A percentile compares a stretch with the other conserved stretches of the same genome.
Conservation (phyloP, 2,888 invertebrate species). For the Malacosoma neustria region DNA sequence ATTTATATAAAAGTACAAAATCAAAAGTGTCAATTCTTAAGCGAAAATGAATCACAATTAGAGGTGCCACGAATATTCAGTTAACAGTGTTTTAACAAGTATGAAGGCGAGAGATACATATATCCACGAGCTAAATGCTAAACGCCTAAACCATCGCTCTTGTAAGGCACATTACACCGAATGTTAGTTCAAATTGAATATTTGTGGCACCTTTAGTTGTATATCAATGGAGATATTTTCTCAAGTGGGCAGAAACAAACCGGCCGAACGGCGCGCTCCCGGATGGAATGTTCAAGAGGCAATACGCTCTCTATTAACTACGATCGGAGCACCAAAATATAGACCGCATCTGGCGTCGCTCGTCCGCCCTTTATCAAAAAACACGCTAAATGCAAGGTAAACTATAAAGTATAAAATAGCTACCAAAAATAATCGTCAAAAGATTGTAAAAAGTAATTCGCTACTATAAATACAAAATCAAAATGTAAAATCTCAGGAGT, state of each 20-base stretch:
- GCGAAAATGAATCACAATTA: too few relatives aligned
- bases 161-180: too few relatives aligned
- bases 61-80: too few relatives aligned
- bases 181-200: too few relatives aligned
- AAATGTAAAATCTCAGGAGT: conserved; percentile 26
- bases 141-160: too few relatives aligned
- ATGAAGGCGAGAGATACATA: too few relatives aligned
- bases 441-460: conserved; percentile 37
- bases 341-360: conserved; percentile 10
- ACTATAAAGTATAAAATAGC: conserved; percentile 30
- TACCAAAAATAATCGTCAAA: conserved; percentile 50
- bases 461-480: conserved; percentile 25
- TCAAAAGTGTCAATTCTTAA: too few relatives aligned
- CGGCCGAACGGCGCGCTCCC: background rate
- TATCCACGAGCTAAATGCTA: too few relatives aligned
- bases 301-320: conserved; percentile 8
- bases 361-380: conserved; percentile 22
- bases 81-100: too few relatives aligned
- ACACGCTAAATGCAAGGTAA: conserved; percentile 47
- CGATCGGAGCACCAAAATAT: conserved; percentile 10
- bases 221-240: background rate
- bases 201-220: background rate
- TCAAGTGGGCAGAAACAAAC: background rate
- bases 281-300: conserved; percentile 33
- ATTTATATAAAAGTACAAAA: too few relatives aligned